These are phyloP conservation scores for Narcine bancroftii DNA, from an alignment of 2,113 vertebrate species.

Conservation along the genomic window DNA sequence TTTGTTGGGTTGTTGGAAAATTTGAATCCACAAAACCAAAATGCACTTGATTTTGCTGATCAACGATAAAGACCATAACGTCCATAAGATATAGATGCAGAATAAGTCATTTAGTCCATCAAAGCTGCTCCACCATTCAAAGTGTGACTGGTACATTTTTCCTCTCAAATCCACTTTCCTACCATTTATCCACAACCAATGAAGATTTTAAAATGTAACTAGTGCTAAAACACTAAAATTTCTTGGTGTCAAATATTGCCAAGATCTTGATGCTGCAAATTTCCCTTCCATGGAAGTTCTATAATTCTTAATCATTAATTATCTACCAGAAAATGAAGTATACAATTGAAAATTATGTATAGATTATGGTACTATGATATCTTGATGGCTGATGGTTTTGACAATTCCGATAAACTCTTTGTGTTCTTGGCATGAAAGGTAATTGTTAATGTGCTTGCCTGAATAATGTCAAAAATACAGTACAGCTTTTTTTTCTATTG, in stretches of 20 bases:
- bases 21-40: too few species aligned
- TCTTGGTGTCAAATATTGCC: neutral
- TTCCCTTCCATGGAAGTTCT: neutral
- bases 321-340: neutral
- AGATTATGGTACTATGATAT: neutral
- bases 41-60: neutral
- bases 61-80: too few species aligned
- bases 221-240: neutral
- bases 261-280: neutral
- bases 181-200: too few species aligned
- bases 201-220: neutral
- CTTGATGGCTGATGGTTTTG: neutral
- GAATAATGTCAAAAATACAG: neutral
- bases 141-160: too few species aligned
- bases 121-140: too few species aligned
- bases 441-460: neutral
- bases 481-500: neutral
- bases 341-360: neutral
- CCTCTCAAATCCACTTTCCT: too few species aligned
- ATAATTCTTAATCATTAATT: neutral
- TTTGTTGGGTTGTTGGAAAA: neutral
- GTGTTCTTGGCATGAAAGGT: neutral
- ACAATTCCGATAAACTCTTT: neutral
- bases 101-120: too few species aligned
- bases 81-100: too few species aligned